Evolutionary conservation across 2,888 invertebrate species (phyloP).

Genomic region (Sericinus montela): DNA sequence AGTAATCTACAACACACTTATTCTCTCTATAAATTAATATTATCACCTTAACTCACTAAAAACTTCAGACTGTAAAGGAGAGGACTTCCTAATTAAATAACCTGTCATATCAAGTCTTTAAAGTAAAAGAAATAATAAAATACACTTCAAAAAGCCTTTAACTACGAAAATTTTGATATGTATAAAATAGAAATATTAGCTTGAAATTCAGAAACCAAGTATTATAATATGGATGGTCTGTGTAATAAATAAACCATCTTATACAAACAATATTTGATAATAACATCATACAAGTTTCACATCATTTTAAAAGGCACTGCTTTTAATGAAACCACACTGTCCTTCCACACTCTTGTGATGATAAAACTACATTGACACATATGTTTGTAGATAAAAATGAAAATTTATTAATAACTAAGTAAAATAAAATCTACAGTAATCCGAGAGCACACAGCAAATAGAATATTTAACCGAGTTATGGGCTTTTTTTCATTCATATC

Average conservation of each 20-base stretch:
- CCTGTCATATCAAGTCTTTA: slow-evolving; percentile 17
- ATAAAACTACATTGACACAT: slow-evolving; percentile 25
- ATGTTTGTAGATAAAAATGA: slow-evolving; percentile 21
- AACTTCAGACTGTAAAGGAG: slow-evolving; percentile 21
- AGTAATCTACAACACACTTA: slow-evolving; percentile 12
- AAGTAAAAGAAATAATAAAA: slow-evolving; percentile 12
- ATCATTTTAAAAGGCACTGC: slow-evolving; percentile 67
- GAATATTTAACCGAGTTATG: slow-evolving; percentile 24
- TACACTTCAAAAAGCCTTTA: slow-evolving; percentile 11
- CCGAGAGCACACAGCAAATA: slow-evolving; percentile 26
- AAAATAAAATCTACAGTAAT: slow-evolving; percentile 11
- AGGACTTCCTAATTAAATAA: slow-evolving; percentile 21
- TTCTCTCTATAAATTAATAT: slow-evolving; percentile 11
- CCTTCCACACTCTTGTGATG: slow-evolving; percentile 36
- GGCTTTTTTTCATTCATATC: slow-evolving; percentile 12
- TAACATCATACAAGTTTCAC: slow-evolving; percentile 42
- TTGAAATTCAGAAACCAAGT: slow-evolving; percentile 8
- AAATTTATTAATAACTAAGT: neutral
- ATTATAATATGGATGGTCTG: neutral
- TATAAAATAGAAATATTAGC: slow-evolving; percentile 27
- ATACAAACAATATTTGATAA: slow-evolving; percentile 32
- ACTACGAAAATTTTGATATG: slow-evolving; percentile 29
- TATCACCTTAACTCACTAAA: slow-evolving; percentile 20
- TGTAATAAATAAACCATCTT: slow-evolving; percentile 16
- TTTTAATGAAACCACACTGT: slow-evolving; percentile 35